Percentiles rank a stretch among this genome's conserved stretches.
Evolutionary conservation across 2,113 vertebrate species (phyloP).

Genomic region (Heterochromis multidens): DNA sequence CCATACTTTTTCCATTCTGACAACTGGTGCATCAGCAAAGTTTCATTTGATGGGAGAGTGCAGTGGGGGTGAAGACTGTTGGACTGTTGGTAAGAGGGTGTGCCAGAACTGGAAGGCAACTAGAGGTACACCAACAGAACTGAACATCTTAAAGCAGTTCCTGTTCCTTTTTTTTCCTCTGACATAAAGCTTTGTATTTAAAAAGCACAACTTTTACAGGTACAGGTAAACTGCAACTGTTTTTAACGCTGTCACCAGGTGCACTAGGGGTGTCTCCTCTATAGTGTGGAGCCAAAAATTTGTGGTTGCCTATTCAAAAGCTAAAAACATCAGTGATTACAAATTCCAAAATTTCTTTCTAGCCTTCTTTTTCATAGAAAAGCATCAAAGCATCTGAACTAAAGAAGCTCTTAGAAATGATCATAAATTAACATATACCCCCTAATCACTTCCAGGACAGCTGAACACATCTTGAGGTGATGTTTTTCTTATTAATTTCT

Average conservation of each 20-base stretch:
- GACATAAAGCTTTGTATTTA: not conserved
- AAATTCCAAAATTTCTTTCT: not conserved
- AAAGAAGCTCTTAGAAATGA: not conserved
- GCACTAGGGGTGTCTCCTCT: no score
- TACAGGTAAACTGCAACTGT: no score
- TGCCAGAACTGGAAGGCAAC: not conserved
- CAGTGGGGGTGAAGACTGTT: not conserved
- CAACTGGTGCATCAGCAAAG: constrained; percentile 30
- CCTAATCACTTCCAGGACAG: not conserved
- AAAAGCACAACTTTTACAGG: no score
- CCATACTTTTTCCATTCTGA: constrained; percentile 11
- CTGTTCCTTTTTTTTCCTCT: no score
- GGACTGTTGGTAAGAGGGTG: not conserved
- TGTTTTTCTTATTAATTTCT: not conserved
- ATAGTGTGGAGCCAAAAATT: no score
- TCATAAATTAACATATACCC: not conserved
- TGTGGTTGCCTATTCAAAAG: no score
- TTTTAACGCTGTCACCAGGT: no score
- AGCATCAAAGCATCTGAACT: not conserved
- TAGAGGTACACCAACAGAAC: no score
- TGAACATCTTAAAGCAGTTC: no score
- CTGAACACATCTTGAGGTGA: not conserved
- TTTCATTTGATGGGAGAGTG: not conserved
- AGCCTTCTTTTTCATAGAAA: not conserved
- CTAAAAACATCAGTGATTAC: not conserved